phyloP scores from a whole-genome alignment of 2,113 vertebrate species.

The Protomyctophum bolini region DNA sequence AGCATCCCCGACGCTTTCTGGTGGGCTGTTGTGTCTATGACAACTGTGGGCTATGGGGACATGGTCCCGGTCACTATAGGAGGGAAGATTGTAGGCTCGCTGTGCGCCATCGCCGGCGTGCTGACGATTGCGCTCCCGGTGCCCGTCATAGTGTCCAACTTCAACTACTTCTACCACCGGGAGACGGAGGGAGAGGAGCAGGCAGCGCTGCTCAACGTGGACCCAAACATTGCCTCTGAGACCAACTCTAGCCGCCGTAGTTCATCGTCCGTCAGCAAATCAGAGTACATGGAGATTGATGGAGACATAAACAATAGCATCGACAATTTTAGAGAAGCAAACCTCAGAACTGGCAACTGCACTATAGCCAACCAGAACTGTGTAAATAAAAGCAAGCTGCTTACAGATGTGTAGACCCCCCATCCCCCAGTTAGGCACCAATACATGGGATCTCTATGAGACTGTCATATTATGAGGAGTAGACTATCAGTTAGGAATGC shows the following conservation, averaged over 20 bases:
- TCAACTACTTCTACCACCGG: slow-evolving; percentile 99
- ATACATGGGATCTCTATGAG: slow-evolving; percentile 44
- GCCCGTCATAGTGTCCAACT: slow-evolving; percentile 99
- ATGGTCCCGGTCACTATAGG: slow-evolving; percentile 99
- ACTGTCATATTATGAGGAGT: slow-evolving; percentile 58
- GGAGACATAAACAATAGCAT: slow-evolving; percentile 99
- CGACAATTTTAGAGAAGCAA: slow-evolving; percentile 97
- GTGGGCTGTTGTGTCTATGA: slow-evolving; percentile 99
- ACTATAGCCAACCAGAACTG: slow-evolving; percentile 96
- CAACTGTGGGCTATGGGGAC: slow-evolving; percentile 99
- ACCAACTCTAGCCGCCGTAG: slow-evolving; percentile 95
- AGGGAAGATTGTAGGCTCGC: slow-evolving; percentile 98
- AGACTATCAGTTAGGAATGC: slow-evolving; percentile 79
- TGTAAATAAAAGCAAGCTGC: slow-evolving; percentile 97
- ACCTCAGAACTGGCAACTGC: slow-evolving; percentile 99
- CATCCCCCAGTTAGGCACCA: slow-evolving; percentile 36
- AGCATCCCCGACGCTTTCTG: slow-evolving; percentile 99
- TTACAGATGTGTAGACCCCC: slow-evolving; percentile 92
- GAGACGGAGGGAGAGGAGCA: slow-evolving; percentile 99
- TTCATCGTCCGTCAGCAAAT: slow-evolving; percentile 94
- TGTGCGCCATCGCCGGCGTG: slow-evolving; percentile 99
- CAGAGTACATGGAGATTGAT: slow-evolving; percentile 99
- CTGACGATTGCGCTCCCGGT: slow-evolving; percentile 98
- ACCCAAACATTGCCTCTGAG: slow-evolving; percentile 95
- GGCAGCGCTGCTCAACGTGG: slow-evolving; percentile 96